Conservation (phyloP, 2,113 vertebrate genomes). For the Cebus imitator region DNA sequence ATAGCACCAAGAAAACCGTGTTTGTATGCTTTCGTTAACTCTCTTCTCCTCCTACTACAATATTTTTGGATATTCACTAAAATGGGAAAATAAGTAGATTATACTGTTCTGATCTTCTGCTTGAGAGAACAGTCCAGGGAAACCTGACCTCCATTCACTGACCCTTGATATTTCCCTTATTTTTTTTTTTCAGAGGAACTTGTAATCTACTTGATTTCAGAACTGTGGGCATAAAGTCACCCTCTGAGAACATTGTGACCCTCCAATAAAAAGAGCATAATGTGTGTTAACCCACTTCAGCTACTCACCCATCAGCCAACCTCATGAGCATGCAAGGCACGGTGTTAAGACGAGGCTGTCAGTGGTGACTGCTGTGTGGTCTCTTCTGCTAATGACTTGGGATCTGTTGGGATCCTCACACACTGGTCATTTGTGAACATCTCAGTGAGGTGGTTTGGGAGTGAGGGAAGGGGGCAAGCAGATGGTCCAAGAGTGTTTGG, state of each 20-base stretch:
- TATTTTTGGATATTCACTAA: neutral
- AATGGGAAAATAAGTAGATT: neutral
- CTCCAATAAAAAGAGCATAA: accelerated
- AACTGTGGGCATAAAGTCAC: neutral
- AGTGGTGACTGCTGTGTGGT: accelerated
- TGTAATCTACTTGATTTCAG: neutral
- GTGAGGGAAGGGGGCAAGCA: neutral
- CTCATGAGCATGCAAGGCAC: accelerated
- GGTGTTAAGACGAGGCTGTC: accelerated
- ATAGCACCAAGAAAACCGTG: neutral
- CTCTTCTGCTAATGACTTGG: neutral
- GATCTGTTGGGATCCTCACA: neutral
- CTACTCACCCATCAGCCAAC: accelerated
- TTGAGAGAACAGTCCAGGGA: neutral
- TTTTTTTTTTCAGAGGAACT: neutral
- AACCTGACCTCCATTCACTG: neutral
- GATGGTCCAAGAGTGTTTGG: accelerated
- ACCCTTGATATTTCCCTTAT: neutral
- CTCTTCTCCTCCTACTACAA: neutral
- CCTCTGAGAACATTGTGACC: neutral
- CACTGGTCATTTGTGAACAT: neutral
- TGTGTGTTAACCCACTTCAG: accelerated
- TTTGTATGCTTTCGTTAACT: neutral
- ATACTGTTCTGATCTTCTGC: neutral
- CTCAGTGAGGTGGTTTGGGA: neutral